Evolutionary conservation across 2,888 invertebrate species (phyloP).

Genomic region (Ommatoiulus sabulosus): DNA sequence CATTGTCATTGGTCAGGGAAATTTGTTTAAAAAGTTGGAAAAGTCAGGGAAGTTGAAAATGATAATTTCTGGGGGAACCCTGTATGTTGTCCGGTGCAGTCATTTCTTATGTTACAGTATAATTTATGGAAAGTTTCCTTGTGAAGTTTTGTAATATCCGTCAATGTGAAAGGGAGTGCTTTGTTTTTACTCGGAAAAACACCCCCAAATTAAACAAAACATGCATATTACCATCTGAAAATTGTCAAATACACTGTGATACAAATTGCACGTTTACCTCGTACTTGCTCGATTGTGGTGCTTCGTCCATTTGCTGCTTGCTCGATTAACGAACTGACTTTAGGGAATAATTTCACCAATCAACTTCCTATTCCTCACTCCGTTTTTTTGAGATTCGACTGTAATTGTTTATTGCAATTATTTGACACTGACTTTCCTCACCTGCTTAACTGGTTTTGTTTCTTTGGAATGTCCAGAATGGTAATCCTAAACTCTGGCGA

Average conservation of each 20-base stretch:
- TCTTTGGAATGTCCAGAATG: constrained; percentile 60
- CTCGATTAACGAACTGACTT: background rate
- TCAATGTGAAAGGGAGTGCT: background rate
- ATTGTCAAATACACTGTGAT: constrained; percentile 9
- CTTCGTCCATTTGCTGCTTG: background rate
- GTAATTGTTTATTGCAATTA: background rate
- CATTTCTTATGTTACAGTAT: no score
- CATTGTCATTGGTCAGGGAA: no score
- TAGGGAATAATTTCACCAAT: constrained; percentile 14
- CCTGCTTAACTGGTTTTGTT: constrained; percentile 55
- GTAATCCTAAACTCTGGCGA: constrained; percentile 63
- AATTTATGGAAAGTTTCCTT: background rate
- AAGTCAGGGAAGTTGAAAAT: no score
- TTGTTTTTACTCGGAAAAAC: background rate
- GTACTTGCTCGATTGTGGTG: background rate
- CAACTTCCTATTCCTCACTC: background rate
- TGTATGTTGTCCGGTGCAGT: background rate
- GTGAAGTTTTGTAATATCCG: background rate
- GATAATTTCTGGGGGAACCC: no score
- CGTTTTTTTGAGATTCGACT: background rate
- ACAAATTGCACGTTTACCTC: background rate
- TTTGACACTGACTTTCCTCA: constrained; percentile 24
- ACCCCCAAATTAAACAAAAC: background rate
- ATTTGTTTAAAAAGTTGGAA: no score
- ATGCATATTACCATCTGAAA: background rate